Conservation (phyloP, 2,888 invertebrate genomes). For the Entomobrya proxima region DNA sequence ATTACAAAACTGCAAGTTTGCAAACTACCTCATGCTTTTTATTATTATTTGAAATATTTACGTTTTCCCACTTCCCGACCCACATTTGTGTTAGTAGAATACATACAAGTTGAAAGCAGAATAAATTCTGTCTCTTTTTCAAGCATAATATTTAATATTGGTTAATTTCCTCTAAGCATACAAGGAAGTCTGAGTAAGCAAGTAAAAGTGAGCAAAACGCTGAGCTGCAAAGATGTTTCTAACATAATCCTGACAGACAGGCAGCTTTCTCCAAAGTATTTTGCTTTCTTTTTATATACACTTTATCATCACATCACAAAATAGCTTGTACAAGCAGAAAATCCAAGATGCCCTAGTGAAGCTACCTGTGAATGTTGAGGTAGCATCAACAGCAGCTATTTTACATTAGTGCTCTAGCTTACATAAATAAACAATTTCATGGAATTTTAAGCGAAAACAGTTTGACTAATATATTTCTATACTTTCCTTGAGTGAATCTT, state of each 20-base stretch:
- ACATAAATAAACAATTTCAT: not conserved
- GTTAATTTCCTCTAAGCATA: not conserved
- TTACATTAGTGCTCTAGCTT: no score
- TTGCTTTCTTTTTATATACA: not conserved
- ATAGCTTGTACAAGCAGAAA: not conserved
- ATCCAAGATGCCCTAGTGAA: no score
- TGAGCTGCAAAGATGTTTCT: not conserved
- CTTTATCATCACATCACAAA: not conserved
- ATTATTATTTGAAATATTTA: no score
- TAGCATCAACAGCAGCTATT: no score
- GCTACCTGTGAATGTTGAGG: no score
- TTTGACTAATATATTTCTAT: no score
- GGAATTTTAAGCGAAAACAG: conserved; percentile 10
- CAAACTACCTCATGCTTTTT: no score
- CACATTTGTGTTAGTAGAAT: no score
- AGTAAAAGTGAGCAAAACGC: not conserved
- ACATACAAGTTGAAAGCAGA: no score
- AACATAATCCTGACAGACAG: not conserved
- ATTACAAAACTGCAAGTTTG: no score
- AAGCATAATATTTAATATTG: not conserved
- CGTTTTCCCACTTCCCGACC: no score
- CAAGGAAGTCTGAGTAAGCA: not conserved
- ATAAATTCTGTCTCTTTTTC: not conserved
- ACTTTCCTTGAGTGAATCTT: no score
- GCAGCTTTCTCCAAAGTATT: not conserved